Conservation (phyloP, 1,140 invertebrate genomes). For the Charaxes varanes region DNA sequence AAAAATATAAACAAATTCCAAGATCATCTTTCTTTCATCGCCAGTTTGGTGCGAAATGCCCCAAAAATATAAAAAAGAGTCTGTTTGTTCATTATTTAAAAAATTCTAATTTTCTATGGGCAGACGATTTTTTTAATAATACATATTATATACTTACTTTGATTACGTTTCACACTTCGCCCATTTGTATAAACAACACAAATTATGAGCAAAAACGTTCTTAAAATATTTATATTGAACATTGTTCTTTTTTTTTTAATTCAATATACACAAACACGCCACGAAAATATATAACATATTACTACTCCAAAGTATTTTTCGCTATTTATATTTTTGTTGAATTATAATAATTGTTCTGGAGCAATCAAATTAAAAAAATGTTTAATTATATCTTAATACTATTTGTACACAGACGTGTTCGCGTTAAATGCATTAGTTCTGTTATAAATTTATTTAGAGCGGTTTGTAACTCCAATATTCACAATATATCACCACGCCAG, state of each 20-base stretch:
- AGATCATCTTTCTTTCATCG: no score
- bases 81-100: no score
- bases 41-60: no score
- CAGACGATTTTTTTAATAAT: no score
- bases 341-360: neutral
- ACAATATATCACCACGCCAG: slow-evolving; percentile 23
- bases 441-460: neutral
- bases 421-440: neutral
- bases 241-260: slow-evolving; percentile 3
- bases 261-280: neutral
- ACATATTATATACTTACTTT: slow-evolving; percentile 17
- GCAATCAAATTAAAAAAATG: no score
- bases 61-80: no score
- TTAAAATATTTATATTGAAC: slow-evolving; percentile 6
- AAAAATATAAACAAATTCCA: no score
- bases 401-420: no score
- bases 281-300: neutral
- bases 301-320: neutral
- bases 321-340: neutral
- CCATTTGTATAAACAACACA: slow-evolving; percentile 21
- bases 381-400: no score
- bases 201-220: slow-evolving; percentile 3
- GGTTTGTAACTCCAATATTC: slow-evolving; percentile 5
- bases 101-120: no score
- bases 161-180: slow-evolving; percentile 21